phyloP scores from a whole-genome alignment of 2,888 invertebrate genomes.

The Drosophila putrida region DNA sequence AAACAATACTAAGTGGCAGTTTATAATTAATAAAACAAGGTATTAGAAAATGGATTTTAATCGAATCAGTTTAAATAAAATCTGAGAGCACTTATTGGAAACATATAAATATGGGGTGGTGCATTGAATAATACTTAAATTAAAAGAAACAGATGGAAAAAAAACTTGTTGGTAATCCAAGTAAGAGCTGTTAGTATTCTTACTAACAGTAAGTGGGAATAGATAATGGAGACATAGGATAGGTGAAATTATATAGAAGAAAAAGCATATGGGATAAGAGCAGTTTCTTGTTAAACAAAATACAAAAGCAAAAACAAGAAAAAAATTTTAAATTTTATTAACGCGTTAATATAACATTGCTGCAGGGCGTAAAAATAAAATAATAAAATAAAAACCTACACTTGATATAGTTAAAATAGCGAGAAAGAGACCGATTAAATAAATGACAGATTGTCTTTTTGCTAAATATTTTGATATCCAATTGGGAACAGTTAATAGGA shows the following conservation, averaged over 20 bases:
- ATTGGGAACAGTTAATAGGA: not conserved
- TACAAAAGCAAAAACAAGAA: too few species aligned
- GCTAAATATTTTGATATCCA: too few species aligned
- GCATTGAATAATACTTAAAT: not conserved
- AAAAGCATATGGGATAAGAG: too few species aligned
- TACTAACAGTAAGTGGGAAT: not conserved
- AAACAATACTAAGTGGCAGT: not conserved
- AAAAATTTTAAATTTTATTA: too few species aligned
- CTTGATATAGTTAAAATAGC: not conserved
- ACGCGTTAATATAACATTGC: too few species aligned
- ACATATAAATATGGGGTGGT: not conserved
- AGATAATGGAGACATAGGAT: not conserved
- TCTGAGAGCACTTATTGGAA: not conserved
- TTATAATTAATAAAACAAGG: too few species aligned
- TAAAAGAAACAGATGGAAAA: not conserved
- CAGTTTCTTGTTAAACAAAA: too few species aligned
- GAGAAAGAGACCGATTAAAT: not conserved
- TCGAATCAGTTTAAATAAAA: not conserved
- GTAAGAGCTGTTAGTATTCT: not conserved
- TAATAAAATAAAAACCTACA: too few species aligned
- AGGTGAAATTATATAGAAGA: too few species aligned
- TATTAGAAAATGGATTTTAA: too few species aligned
- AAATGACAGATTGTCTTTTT: too few species aligned
- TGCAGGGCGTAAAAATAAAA: too few species aligned
- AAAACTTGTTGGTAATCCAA: not conserved